These are phyloP conservation scores for Salpingus planirostris DNA, from an alignment of 2,888 invertebrate genomes.

Conservation along the genomic window DNA sequence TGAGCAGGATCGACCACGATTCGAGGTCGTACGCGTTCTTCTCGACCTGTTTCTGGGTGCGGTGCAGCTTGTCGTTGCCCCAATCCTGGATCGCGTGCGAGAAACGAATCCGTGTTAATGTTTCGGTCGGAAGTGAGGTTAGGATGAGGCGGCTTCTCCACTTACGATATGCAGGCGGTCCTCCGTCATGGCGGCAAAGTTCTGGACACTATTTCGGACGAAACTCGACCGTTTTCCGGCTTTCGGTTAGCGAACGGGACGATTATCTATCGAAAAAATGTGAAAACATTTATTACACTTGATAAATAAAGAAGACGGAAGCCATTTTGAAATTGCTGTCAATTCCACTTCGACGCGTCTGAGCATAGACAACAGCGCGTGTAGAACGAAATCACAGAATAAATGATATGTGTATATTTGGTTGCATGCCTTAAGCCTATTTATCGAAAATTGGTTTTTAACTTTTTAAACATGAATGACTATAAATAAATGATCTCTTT, in stretches of 20 bases:
- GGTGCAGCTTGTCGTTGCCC: slow-evolving; percentile 76
- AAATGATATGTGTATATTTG: too few species aligned
- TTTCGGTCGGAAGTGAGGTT: neutral
- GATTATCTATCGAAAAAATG: neutral
- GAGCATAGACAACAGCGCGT: too few species aligned
- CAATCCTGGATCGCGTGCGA: slow-evolving; percentile 55
- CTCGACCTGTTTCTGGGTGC: slow-evolving; percentile 79
- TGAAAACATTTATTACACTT: too few species aligned
- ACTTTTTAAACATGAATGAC: too few species aligned
- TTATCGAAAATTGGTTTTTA: too few species aligned
- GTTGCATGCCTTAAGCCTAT: too few species aligned
- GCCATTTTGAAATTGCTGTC: too few species aligned
- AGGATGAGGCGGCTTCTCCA: too few species aligned
- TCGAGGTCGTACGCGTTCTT: slow-evolving; percentile 90
- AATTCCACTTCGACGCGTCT: too few species aligned
- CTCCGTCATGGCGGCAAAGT: slow-evolving; percentile 18
- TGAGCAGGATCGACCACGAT: slow-evolving; percentile 92
- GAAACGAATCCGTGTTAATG: slow-evolving; percentile 3
- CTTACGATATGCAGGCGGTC: slow-evolving; percentile 27
- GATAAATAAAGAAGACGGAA: too few species aligned
- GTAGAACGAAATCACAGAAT: too few species aligned
- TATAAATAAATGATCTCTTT: too few species aligned
- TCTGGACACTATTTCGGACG: neutral
- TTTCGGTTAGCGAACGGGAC: neutral
- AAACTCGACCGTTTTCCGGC: neutral